Conservation (phyloP, 2,797 vertebrate genomes). For the Spea hammondii region DNA sequence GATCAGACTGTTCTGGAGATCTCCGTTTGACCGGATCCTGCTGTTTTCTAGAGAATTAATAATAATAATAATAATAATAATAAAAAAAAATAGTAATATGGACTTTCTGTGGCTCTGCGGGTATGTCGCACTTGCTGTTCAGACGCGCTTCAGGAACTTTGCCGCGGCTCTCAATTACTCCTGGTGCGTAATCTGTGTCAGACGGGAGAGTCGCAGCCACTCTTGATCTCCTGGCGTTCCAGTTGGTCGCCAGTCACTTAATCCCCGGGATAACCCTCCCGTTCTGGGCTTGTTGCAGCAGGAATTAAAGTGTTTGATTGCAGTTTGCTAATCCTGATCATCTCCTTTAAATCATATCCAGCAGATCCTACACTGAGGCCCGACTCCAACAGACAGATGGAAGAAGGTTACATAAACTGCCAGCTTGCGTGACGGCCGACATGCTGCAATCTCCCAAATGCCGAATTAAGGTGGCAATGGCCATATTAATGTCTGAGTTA, state of each 20-base stretch:
- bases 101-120: too few species aligned
- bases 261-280: conserved; percentile 25
- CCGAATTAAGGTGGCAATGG: neutral
- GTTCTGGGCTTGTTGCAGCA: neutral
- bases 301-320: conserved; percentile 41
- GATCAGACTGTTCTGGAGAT: too few species aligned
- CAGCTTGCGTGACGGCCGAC: neutral
- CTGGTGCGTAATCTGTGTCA: too few species aligned
- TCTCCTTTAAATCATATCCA: conserved; percentile 35
- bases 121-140: too few species aligned
- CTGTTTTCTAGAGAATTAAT: too few species aligned
- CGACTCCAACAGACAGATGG: conserved; percentile 40
- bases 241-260: neutral
- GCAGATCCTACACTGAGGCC: conserved; percentile 17
- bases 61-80: too few species aligned
- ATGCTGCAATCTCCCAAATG: neutral
- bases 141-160: too few species aligned
- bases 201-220: too few species aligned
- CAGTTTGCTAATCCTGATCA: conserved; percentile 42
- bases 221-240: neutral
- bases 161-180: too few species aligned
- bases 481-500: too few species aligned
- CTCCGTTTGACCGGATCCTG: too few species aligned
- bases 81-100: too few species aligned
- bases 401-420: conserved; percentile 14